These are phyloP conservation scores for Scaptomyza parva DNA, from an alignment of 2,888 invertebrate species.

Conservation along the genomic window DNA sequence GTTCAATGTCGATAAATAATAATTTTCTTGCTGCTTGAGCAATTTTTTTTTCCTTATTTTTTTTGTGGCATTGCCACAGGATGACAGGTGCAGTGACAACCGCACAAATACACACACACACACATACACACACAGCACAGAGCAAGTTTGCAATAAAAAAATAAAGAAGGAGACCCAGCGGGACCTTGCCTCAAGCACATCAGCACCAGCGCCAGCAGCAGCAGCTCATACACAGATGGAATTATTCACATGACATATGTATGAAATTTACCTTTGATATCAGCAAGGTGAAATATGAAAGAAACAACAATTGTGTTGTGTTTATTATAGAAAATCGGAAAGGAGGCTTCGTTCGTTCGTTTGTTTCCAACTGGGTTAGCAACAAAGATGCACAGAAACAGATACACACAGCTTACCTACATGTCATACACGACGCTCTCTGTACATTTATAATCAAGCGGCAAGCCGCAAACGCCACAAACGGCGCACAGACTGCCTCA, in stretches of 20 bases:
- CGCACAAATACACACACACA: slow-evolving; percentile 46
- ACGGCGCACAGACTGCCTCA: slow-evolving; percentile 7
- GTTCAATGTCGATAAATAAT: slow-evolving; percentile 71
- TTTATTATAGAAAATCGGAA: slow-evolving; percentile 29
- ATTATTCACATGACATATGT: slow-evolving; percentile 1
- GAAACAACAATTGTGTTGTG: not conserved
- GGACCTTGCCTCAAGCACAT: slow-evolving; percentile 32
- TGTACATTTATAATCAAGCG: slow-evolving; percentile 76
- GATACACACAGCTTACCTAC: slow-evolving; percentile 60
- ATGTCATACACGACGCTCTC: slow-evolving; percentile 73
- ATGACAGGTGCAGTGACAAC: slow-evolving; percentile 79
- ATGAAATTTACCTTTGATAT: slow-evolving; percentile 8
- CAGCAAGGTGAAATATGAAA: not conserved
- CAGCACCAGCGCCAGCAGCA: slow-evolving; percentile 10
- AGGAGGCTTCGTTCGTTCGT: not conserved
- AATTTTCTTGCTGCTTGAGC: slow-evolving; percentile 65
- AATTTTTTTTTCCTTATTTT: slow-evolving; percentile 53
- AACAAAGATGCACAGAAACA: slow-evolving; percentile 16
- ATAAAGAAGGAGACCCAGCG: slow-evolving; percentile 44
- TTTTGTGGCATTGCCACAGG: slow-evolving; percentile 62
- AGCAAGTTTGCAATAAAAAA: slow-evolving; percentile 1
- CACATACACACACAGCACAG: slow-evolving; percentile 17
- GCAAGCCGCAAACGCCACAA: slow-evolving; percentile 53
- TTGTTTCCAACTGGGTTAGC: slow-evolving; percentile 39
- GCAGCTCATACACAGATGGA: slow-evolving; percentile 6